phyloP scores from a whole-genome alignment of 2,888 invertebrate species.

The Auanema sp. region DNA sequence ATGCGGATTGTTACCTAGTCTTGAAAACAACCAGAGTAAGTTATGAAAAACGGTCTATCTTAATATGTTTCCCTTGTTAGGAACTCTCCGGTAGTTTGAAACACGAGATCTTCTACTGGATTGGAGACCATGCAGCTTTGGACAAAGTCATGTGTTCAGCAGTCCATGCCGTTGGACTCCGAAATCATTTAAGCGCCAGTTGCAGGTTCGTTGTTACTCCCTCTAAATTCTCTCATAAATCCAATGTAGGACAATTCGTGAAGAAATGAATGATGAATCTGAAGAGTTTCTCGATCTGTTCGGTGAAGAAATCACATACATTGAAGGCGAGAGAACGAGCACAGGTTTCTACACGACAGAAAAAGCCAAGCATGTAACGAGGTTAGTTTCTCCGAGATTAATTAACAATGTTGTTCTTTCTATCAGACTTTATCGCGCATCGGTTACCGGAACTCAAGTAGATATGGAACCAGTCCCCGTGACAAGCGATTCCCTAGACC shows the following conservation, averaged over 20 bases:
- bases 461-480: conserved; percentile 69
- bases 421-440: conserved; percentile 56
- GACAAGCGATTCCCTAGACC: conserved; percentile 76
- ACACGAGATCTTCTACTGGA: conserved; percentile 99
- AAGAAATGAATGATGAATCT: conserved; percentile 94
- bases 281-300: conserved; percentile 92
- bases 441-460: conserved; percentile 57
- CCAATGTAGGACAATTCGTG: conserved; percentile 77
- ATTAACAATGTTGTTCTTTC: background rate
- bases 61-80: conserved; percentile 6
- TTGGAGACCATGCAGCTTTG: conserved; percentile 81
- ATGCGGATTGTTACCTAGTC: conserved; percentile 92
- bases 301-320: conserved; percentile 85
- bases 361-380: conserved; percentile 49
- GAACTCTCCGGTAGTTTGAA: conserved; percentile 73
- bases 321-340: conserved; percentile 94
- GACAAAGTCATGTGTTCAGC: conserved; percentile 94
- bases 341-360: conserved; percentile 94
- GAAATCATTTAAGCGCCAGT: conserved; percentile 87
- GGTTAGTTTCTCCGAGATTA: conserved; percentile 19
- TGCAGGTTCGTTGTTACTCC: conserved; percentile 45
- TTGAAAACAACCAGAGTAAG: conserved; percentile 49
- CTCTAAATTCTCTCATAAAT: background rate
- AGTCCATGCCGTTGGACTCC: conserved; percentile 96
- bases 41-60: background rate